Conservation (phyloP, 92 coral and sea anemone species). For the Anthopleura xanthogrammica region DNA sequence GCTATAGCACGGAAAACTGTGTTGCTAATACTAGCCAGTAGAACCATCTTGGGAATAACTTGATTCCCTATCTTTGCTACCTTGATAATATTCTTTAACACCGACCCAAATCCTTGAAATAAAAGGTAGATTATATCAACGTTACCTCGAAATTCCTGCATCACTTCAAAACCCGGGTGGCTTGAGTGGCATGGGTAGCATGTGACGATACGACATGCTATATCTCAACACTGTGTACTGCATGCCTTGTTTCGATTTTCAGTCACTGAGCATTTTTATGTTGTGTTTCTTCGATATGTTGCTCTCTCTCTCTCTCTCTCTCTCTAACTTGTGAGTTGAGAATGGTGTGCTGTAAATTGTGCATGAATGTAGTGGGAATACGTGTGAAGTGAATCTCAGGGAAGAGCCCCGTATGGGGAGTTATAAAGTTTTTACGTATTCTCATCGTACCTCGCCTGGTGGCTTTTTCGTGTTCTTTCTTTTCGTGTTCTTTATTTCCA, state of each 20-base stretch:
- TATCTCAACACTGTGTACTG: no score
- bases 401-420: neutral
- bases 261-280: no score
- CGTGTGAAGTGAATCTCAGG: neutral
- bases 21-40: constrained; percentile 10
- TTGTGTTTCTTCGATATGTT: no score
- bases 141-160: neutral
- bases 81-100: constrained; percentile 12
- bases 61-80: constrained; percentile 10
- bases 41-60: constrained; percentile 13
- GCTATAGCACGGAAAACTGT: constrained; percentile 13
- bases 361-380: no score
- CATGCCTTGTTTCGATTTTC: no score
- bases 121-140: neutral
- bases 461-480: neutral
- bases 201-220: no score
- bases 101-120: constrained; percentile 16
- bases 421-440: neutral
- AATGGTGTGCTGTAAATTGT: no score
- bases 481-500: neutral
- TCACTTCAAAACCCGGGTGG: neutral
- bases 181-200: no score
- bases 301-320: no score
- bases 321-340: no score
- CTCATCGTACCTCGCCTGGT: neutral